Base-by-base conservation (phyloP, 2,113 vertebrate genomes). In the Pandion haliaetus region DNA sequence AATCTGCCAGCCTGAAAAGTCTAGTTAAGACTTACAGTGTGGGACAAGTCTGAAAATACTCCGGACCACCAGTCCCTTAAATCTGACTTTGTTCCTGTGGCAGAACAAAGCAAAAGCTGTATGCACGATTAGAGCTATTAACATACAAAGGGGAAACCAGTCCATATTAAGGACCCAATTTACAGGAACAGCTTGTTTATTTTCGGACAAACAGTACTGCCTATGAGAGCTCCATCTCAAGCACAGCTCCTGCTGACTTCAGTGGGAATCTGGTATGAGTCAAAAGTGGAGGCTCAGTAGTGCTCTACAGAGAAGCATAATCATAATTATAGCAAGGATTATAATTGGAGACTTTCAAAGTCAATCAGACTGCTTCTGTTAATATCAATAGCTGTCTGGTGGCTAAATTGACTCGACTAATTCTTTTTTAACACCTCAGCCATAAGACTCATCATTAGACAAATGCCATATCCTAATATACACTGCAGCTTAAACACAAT, bases 401-500 rank as follows among this genome's bases (percentile, higher is more conserved):
- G 77, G 86, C 73, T 95, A 93, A 97, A 95, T 87, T 92, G 88
- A 88, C 73, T 86, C 89, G 77, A 57, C 92, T 96, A 92, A 97
- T 91, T 87, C 93, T 85, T 93, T 95, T 95, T 91, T 96, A 97
- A 96, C 94, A 95, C 81, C 88, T 95, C 93, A 96, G 58, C 86
- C 91, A 49, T 82, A 95, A 91, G 95, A 95, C 81, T 97, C 96
- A 93, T 95, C 93, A 87, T 96, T 96, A 97, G 74, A 95, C 81
- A 95, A 97, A 96, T 95, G 81, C 86, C 84, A 90, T 91, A 87
- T 91, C 84, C 93, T 95, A 91, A 95, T 96, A 96, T 93, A 96
- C 79, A 91, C 88, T 91, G 81, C 49, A 91, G 45, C 49, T 90
- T 95, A 96, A 97, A 94, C 82, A 97, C 95, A 97, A 94, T 95